Conservation (phyloP, 2,888 invertebrate species). For the Malachius bipustulatus region DNA sequence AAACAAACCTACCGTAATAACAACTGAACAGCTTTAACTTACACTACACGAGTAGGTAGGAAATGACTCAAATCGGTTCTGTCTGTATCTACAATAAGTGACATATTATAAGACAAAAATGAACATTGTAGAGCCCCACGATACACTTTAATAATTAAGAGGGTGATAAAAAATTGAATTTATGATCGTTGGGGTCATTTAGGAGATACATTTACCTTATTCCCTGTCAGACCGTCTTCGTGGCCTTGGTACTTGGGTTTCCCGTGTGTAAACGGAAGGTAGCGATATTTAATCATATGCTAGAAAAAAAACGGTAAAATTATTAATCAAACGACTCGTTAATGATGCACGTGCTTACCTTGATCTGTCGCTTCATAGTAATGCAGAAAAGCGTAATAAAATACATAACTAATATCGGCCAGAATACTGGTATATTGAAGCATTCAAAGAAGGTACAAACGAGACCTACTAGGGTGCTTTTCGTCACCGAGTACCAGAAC, state of each 20-base stretch:
- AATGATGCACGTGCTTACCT: conserved; percentile 56
- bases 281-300: conserved; percentile 99
- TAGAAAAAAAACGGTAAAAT: conserved; percentile 42
- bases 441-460: conserved; percentile 93
- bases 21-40: too few species aligned
- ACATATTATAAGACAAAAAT: too few species aligned
- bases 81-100: too few species aligned
- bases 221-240: conserved; percentile 33
- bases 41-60: too few species aligned
- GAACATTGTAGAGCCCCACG: too few species aligned
- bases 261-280: conserved; percentile 96
- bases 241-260: conserved; percentile 87
- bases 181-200: neutral
- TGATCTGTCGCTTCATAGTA: conserved; percentile 99
- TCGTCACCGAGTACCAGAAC: conserved; percentile 96
- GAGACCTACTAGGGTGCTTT: conserved; percentile 82
- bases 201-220: neutral
- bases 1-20: too few species aligned
- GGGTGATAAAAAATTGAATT: too few species aligned
- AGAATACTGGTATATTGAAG: conserved; percentile 99
- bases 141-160: too few species aligned
- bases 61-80: too few species aligned
- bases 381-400: conserved; percentile 97
- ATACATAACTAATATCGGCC: conserved; percentile 99
- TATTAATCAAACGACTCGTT: neutral